These are phyloP conservation scores for Gobius niger DNA, from an alignment of 2,113 vertebrate species.

Conservation along the genomic window DNA sequence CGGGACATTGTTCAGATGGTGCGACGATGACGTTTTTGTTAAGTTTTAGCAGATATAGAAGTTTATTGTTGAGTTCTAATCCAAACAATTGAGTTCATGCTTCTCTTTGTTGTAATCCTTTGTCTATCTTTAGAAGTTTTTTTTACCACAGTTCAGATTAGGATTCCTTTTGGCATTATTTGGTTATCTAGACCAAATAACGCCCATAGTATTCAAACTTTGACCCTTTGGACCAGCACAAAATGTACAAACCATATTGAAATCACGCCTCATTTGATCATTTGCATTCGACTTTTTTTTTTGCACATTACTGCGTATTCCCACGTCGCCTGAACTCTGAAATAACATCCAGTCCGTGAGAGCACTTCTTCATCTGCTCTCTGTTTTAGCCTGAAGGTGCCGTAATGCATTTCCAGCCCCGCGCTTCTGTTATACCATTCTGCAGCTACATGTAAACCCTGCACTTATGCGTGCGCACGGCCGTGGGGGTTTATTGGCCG, in stretches of 20 bases:
- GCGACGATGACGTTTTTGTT: too few relatives aligned
- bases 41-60: not conserved
- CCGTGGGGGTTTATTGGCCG: constrained; percentile 34
- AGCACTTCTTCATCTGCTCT: constrained; percentile 53
- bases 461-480: constrained; percentile 72
- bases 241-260: too few relatives aligned
- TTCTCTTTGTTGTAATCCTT: not conserved
- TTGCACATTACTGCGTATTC: constrained; percentile 2
- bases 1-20: too few relatives aligned
- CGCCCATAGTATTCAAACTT: not conserved
- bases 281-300: not conserved
- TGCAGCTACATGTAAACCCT: constrained; percentile 50
- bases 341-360: constrained; percentile 8
- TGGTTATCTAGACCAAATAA: too few relatives aligned
- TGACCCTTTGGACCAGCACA: not conserved
- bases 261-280: not conserved
- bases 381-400: constrained; percentile 45
- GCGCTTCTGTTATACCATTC: constrained; percentile 35
- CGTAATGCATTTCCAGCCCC: constrained; percentile 50
- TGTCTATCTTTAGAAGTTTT: too few relatives aligned
- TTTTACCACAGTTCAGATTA: too few relatives aligned
- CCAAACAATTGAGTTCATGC: not conserved
- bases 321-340: constrained; percentile 24
- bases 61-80: too few relatives aligned
- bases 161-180: too few relatives aligned